Base-by-base conservation (phyloP, 2,797 vertebrate genomes). In the Kryptopterus vitreolus region DNA sequence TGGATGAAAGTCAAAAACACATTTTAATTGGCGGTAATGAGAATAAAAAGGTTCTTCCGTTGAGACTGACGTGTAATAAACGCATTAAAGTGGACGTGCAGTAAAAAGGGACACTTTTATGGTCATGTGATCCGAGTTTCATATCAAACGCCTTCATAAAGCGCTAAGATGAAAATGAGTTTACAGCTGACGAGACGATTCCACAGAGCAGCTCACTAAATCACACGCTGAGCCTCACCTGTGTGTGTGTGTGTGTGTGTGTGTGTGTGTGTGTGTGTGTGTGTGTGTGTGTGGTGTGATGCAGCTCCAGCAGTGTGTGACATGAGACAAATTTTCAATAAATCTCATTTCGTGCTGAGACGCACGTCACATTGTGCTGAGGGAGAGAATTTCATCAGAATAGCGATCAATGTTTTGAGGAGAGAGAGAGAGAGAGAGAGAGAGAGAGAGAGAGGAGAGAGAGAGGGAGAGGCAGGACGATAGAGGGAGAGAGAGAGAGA, bases 301-400 rank as follows among this genome's bases (percentile, higher is more conserved):
- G 35, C 55, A 63, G 61, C 76, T 82, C 80, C 82, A 78, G 79
- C 35, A 24, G 78, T 52, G 82, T 79, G 82, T 79, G 79, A 63
- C 77, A 69, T 68, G 46, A 81, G 65, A 76, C 76, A 82, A 84
- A 81, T 66, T 62, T 68, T 84, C 78, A 77, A 85, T 87, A 84
- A 83, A 86, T 86, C 62, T 84, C 79, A 88, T 81, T 87, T 87
- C 81, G 72, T 69, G 79, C 72, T 52, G 78, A 58, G 74, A 72
- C 46, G 68, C 84, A 57, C 31, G 77, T 61, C 79, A 59, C 68
- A 80, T 82, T 84, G 71, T 65, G 84, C 84, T 79, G 81, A 85
- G 82, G 33, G 83, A 86, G 82, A 84, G 77, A 82, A 82, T 83
- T 71, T 52, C 65, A 83, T 18, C 22, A 77, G 52, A 84, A 82